phyloP scores from a whole-genome alignment of 1,140 invertebrate species.

The Atopsyche davidsoni region DNA sequence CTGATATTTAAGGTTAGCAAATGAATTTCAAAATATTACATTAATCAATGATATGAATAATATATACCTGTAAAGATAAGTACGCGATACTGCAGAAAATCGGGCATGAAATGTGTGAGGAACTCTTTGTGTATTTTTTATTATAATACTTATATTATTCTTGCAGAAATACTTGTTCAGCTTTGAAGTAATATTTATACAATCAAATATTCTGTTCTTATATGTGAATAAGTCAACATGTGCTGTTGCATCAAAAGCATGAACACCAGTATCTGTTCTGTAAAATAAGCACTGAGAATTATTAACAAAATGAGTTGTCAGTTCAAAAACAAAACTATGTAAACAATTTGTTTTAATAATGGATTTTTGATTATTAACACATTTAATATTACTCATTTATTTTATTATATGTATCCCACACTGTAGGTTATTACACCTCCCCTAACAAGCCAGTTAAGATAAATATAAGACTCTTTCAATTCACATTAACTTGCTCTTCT shows the following conservation, averaged over 20 bases:
- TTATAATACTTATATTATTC: slow-evolving; percentile 47
- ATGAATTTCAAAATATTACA: not conserved
- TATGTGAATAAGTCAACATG: slow-evolving; percentile 55
- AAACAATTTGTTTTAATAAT: too few species aligned
- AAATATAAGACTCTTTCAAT: too few species aligned
- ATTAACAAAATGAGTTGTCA: too few species aligned
- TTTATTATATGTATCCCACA: too few species aligned
- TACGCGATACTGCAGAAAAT: slow-evolving; percentile 51
- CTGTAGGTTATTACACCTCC: too few species aligned
- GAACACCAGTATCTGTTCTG: slow-evolving; percentile 69
- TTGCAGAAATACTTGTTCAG: slow-evolving; percentile 56
- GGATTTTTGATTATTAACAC: too few species aligned
- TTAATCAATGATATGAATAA: not conserved
- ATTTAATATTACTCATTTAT: too few species aligned
- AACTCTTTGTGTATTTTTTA: slow-evolving; percentile 52
- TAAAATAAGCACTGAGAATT: slow-evolving; percentile 33
- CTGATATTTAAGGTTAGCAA: too few species aligned
- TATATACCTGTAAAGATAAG: slow-evolving; percentile 62
- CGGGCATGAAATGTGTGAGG: slow-evolving; percentile 55
- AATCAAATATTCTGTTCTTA: slow-evolving; percentile 46
- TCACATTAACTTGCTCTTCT: too few species aligned
- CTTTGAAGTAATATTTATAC: slow-evolving; percentile 34
- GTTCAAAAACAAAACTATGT: too few species aligned
- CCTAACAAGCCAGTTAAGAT: too few species aligned
- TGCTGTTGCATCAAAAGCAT: slow-evolving; percentile 57